Conservation (phyloP, 2,797 vertebrate species). For the Cygnus olor region DNA sequence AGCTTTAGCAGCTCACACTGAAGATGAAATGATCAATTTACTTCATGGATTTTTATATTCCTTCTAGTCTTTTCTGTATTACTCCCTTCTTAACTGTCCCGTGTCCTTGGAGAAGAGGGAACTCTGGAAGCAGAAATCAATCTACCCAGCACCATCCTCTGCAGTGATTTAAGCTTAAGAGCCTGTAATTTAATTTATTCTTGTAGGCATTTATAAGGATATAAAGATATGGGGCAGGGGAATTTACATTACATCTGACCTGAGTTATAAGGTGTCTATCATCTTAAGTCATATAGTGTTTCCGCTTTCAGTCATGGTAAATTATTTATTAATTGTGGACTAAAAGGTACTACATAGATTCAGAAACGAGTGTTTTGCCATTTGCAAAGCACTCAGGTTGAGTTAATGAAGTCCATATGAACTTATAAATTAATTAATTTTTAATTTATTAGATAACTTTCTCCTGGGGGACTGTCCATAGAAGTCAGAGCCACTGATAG, state of each 20-base stretch:
- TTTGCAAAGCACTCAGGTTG: not conserved
- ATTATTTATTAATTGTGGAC: not conserved
- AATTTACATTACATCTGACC: not conserved
- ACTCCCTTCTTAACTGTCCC: not conserved
- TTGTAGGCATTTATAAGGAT: not conserved
- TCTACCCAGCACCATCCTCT: not conserved
- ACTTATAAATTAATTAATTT: not conserved
- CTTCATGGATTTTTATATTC: not conserved
- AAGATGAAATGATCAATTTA: not conserved
- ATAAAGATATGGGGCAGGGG: not conserved
- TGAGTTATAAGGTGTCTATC: not conserved
- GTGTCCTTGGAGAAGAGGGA: not conserved
- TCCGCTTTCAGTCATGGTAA: not conserved
- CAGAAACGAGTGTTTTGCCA: not conserved
- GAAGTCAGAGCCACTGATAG: not conserved
- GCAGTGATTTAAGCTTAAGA: not conserved
- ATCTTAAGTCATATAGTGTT: not conserved
- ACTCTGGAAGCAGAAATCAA: not conserved
- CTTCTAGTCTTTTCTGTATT: not conserved
- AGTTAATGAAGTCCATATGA: not conserved
- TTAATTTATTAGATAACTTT: not conserved
- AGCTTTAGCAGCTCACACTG: not conserved
- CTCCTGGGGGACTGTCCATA: not conserved
- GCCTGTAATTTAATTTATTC: not conserved
- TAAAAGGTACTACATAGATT: not conserved